Percentiles rank a stretch among this genome's conserved stretches.
Evolutionary conservation across 2,888 invertebrate genomes (phyloP).

Genomic region (Gymnocheta viridis): DNA sequence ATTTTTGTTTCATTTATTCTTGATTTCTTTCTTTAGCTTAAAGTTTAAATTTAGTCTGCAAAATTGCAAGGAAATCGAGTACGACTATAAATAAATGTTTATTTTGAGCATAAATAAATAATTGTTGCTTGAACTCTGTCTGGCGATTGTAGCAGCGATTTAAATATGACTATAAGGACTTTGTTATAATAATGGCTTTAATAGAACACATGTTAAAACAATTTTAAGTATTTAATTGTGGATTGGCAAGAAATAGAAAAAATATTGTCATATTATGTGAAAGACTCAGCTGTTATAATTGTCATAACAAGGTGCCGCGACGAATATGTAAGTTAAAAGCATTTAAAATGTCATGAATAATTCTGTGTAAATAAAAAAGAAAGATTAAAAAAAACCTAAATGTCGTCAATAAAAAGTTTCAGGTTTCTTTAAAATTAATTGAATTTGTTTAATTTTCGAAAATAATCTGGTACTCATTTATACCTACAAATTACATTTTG

Average conservation of each 20-base stretch:
- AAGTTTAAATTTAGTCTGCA: not conserved
- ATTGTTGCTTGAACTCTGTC: no score
- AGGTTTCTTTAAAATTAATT: no score
- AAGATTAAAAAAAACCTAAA: no score
- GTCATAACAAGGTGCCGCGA: conserved; percentile 16
- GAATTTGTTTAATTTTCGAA: not conserved
- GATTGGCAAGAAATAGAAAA: not conserved
- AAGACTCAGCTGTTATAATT: not conserved
- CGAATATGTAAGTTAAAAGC: not conserved
- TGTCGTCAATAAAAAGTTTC: no score
- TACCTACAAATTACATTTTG: no score
- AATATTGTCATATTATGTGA: not conserved
- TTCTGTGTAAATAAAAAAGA: not conserved
- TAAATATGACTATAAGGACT: no score
- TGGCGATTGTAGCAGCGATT: no score
- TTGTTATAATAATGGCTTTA: no score
- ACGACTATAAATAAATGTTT: not conserved
- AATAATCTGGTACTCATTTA: not conserved
- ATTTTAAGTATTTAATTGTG: no score
- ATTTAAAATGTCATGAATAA: no score
- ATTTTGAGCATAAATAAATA: no score
- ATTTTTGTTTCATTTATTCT: not conserved
- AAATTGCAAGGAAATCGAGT: not conserved
- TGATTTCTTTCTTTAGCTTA: not conserved
- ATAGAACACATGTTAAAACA: no score